Base-by-base conservation (phyloP, 2,888 invertebrate genomes). In the Entomobrya multifasciata region DNA sequence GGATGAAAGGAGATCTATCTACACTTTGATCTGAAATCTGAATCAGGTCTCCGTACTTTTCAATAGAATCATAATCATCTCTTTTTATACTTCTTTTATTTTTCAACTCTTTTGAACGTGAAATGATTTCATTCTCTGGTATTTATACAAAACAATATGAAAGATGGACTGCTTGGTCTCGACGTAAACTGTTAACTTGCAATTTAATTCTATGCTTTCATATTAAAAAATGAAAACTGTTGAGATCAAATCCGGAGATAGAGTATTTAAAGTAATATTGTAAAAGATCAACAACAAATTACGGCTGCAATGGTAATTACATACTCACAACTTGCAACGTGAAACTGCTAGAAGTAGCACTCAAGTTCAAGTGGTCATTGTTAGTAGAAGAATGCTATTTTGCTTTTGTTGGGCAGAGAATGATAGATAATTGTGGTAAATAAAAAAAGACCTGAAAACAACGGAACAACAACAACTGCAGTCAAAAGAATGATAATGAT, bases 41-140 rank as follows among this genome's bases (percentile, higher is more conserved):
- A 17, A 41, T 17, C 76, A 83, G 44, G 62, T 83, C 60, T 41
- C 67, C 65, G 67, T 44, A 77, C n/a, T n/a, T 77, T 84, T 84
- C 84, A 84, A 77, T 41, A 62, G 44, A 76, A 84, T 36, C 25
- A n/a, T 60, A 70, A 70, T 70, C 80, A 55, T 78, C 78, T 36
- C 36, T 36, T 36, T 36, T n/a, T 6, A 36, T 6, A 36, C 8
- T 4, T 8, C 11, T 57, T 57, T 57, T 17, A n/a, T 20, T 57
- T 17, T 57, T 57, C 4, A 8, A 57, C 57, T n/a, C 20, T 17
- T 22, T 22, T 20, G 11, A 4, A 57, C 49, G 13, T 13, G 49
- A 49, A 36, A 36, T 36, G 4, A 36, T 36, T 8, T 36, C 36
- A 36, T 36, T 36, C 5, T 36, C 8, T 8, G 8, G 36, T 36